phyloP scores from a whole-genome alignment of 2,113 vertebrate genomes.

The Chamaetylas fuelleborni region DNA sequence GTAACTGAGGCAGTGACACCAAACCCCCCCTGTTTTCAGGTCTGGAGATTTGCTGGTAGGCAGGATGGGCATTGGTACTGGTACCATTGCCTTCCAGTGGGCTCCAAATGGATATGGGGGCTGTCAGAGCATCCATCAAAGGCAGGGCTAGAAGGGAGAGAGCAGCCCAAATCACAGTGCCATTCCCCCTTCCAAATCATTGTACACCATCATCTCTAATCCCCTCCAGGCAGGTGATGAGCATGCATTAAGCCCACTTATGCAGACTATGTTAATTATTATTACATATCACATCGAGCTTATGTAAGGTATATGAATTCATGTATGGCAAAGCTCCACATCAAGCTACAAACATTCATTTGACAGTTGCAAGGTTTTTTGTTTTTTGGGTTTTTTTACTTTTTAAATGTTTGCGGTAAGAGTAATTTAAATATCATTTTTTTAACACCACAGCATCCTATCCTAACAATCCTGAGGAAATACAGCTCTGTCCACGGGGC shows the following conservation, averaged over 20 bases:
- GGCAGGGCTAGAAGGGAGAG: background rate
- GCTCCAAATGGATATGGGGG: fast-evolving
- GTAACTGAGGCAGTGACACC: background rate
- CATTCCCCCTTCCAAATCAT: background rate
- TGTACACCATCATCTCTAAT: background rate
- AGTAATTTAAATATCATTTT: background rate
- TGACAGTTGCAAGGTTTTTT: background rate
- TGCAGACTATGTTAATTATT: background rate
- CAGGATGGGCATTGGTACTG: fast-evolving
- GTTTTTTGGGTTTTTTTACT: background rate
- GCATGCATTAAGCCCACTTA: background rate
- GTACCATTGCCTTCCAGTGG: background rate
- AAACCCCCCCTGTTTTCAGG: fast-evolving
- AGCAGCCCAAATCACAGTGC: background rate
- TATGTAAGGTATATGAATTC: background rate
- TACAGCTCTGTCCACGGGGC: background rate
- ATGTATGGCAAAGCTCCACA: background rate
- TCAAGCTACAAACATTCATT: background rate
- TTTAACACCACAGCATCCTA: background rate
- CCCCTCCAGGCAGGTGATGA: background rate
- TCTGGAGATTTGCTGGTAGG: background rate
- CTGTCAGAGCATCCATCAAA: background rate
- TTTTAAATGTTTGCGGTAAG: background rate
- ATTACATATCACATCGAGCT: background rate
- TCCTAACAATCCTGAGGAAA: background rate